Conservation (phyloP, 1,140 invertebrate species). For the Vanessa tameamea region DNA sequence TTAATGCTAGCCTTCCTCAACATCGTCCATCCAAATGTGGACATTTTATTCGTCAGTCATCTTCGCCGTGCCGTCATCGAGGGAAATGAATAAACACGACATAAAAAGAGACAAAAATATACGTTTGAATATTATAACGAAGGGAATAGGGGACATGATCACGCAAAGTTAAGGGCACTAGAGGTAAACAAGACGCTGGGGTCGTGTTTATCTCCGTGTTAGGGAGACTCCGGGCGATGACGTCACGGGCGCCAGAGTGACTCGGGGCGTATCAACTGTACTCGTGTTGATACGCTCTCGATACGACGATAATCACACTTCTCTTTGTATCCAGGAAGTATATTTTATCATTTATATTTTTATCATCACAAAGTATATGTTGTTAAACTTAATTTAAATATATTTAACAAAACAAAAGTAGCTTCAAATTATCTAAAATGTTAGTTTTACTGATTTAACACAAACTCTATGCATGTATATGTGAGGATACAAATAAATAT, state of each 20-base stretch:
- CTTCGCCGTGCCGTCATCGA: constrained; percentile 49
- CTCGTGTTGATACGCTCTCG: constrained; percentile 56
- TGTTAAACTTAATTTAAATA: too few species aligned
- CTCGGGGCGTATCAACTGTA: constrained; percentile 57
- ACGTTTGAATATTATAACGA: constrained; percentile 14
- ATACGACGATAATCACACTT: constrained; percentile 49
- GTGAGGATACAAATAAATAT: not conserved
- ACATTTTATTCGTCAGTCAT: constrained; percentile 60
- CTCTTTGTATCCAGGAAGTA: too few species aligned
- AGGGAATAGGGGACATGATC: constrained; percentile 27
- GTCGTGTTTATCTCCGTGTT: constrained; percentile 46
- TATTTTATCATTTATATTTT: too few species aligned
- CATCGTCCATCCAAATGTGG: constrained; percentile 53
- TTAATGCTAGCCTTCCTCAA: constrained; percentile 60
- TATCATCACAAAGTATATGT: too few species aligned
- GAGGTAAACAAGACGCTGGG: constrained; percentile 48
- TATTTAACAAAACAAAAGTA: too few species aligned
- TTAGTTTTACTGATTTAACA: not conserved
- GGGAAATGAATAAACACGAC: constrained; percentile 8
- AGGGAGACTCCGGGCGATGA: constrained; percentile 49
- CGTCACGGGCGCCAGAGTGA: constrained; percentile 61
- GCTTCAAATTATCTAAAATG: too few species aligned
- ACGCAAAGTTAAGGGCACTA: constrained; percentile 32
- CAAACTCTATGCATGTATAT: too few species aligned
- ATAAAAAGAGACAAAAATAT: not conserved